phyloP scores from a whole-genome alignment of 2,113 vertebrate genomes.

The Brachyhypopomus gauderio region DNA sequence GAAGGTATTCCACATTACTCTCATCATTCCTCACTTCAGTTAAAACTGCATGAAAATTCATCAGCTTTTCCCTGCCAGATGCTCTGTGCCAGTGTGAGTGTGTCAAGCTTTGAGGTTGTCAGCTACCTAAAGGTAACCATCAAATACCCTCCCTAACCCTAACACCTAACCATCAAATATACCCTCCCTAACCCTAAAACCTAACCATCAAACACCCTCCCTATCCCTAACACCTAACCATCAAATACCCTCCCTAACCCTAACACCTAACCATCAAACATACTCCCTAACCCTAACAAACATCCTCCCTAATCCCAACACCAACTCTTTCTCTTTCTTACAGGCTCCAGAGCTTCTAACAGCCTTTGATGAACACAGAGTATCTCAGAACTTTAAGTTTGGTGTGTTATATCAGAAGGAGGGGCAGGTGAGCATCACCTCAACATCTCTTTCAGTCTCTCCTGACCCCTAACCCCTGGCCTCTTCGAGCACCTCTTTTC shows the following conservation, averaged over 20 bases:
- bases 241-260: too few relatives aligned
- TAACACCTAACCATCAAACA: too few relatives aligned
- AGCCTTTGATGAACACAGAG: slow-evolving; percentile 77
- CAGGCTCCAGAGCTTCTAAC: slow-evolving; percentile 77
- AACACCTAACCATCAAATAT: too few relatives aligned
- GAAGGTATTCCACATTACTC: slow-evolving; percentile 73
- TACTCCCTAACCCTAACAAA: too few relatives aligned
- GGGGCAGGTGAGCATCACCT: slow-evolving; percentile 65
- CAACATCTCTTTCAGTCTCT: too few relatives aligned
- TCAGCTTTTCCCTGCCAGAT: slow-evolving; percentile 65
- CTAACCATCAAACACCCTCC: background rate
- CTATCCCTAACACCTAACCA: too few relatives aligned
- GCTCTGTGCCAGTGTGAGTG: slow-evolving; percentile 81
- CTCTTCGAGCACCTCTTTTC: too few relatives aligned
- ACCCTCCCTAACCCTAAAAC: too few relatives aligned
- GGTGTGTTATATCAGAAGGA: slow-evolving; percentile 76
- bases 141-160: too few relatives aligned
- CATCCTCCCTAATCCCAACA: background rate
- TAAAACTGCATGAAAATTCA: background rate
- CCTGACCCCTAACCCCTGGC: too few relatives aligned
- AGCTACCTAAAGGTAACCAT: slow-evolving; percentile 84
- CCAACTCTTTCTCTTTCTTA: background rate
- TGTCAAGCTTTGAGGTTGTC: slow-evolving; percentile 83
- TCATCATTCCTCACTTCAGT: background rate
- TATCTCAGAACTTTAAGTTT: slow-evolving; percentile 80